phyloP scores from a whole-genome alignment of 1,140 invertebrate genomes.

The Druon quercuslanigerum region DNA sequence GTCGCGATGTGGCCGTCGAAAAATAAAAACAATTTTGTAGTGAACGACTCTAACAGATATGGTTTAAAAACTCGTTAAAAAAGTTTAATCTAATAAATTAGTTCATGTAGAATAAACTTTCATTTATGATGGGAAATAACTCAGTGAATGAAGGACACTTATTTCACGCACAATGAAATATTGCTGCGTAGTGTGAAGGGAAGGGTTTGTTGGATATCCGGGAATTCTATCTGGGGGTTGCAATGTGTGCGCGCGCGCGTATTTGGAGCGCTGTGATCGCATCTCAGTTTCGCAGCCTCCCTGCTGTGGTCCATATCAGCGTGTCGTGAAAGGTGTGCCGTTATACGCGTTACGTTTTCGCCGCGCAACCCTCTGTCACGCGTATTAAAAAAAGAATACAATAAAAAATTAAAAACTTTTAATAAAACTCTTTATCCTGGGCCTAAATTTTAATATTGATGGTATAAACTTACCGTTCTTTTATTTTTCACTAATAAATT shows the following conservation, averaged over 20 bases:
- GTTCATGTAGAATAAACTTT: not conserved
- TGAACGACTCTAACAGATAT: no score
- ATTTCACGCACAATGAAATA: conserved; percentile 38
- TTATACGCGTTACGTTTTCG: conserved; percentile 42
- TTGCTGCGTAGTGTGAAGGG: conserved; percentile 43
- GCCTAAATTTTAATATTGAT: not conserved
- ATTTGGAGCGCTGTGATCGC: conserved; percentile 62
- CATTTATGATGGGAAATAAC: not conserved
- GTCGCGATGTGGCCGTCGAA: no score
- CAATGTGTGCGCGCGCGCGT: conserved; percentile 63
- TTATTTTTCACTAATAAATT: no score
- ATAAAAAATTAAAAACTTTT: not conserved
- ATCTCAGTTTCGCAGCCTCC: conserved; percentile 75
- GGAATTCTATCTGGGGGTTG: conserved; percentile 47
- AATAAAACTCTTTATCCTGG: not conserved
- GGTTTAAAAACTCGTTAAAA: no score
- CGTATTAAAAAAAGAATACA: not conserved
- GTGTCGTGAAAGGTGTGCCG: conserved; percentile 62
- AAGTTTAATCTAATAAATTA: no score
- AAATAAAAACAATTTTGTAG: no score
- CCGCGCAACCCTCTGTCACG: not conserved
- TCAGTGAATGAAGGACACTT: conserved; percentile 11
- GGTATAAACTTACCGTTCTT: not conserved
- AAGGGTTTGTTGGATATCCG: conserved; percentile 45
- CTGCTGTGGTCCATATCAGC: conserved; percentile 68